phyloP scores from a whole-genome alignment of 1,140 invertebrate species.

The Sarcophaga peregrina region DNA sequence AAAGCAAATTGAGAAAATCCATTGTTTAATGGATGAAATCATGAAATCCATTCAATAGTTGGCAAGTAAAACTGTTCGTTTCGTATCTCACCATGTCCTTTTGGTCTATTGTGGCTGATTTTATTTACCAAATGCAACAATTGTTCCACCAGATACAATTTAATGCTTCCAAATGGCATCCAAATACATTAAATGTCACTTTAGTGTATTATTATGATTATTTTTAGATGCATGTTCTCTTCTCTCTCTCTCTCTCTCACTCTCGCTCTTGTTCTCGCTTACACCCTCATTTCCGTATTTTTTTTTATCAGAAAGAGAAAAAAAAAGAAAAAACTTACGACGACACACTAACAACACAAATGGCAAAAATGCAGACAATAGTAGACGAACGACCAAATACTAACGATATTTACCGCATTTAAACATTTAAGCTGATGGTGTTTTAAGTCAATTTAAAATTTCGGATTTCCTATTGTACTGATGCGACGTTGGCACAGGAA shows the following conservation, averaged over 20 bases:
- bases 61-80: not conserved
- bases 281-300: too few species aligned
- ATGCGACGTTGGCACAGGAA: too few species aligned
- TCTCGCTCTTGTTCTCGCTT: too few species aligned
- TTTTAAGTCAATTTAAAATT: too few species aligned
- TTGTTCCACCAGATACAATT: not conserved
- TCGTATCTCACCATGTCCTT: not conserved
- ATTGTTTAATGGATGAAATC: conserved; percentile 22
- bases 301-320: too few species aligned
- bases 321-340: too few species aligned
- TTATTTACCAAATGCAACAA: conserved; percentile 21
- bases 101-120: conserved; percentile 18
- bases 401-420: too few species aligned
- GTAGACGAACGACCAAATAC: too few species aligned
- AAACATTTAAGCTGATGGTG: too few species aligned
- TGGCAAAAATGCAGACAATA: too few species aligned
- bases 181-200: conserved; percentile 13
- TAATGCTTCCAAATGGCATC: not conserved
- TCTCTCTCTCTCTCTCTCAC: not conserved
- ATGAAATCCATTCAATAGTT: conserved; percentile 13
- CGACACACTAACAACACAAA: too few species aligned
- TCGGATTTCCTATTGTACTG: too few species aligned
- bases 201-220: not conserved
- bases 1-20: conserved; percentile 25
- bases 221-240: not conserved